Conservation (phyloP, 2,888 invertebrate genomes). For the Petrolisthes manimaculis region DNA sequence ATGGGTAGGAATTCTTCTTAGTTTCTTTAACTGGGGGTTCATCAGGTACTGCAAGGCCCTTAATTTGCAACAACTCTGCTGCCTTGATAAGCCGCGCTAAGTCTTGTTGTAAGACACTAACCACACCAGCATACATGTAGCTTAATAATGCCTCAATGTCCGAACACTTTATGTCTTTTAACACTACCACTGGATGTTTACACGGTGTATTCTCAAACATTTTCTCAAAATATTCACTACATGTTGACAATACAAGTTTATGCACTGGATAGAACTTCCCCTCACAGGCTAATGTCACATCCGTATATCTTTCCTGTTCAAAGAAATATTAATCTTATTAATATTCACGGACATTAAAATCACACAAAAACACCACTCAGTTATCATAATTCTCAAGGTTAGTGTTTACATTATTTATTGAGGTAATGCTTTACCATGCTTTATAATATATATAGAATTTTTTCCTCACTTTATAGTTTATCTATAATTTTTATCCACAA, state of each 20-base stretch:
- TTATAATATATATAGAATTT: too few relatives aligned
- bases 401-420: too few relatives aligned
- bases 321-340: neutral
- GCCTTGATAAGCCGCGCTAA: slow-evolving; percentile 63
- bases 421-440: neutral
- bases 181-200: slow-evolving; percentile 63
- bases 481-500: too few relatives aligned
- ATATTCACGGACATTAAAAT: neutral
- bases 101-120: slow-evolving; percentile 62
- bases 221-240: slow-evolving; percentile 65
- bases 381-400: neutral
- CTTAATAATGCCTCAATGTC: slow-evolving; percentile 62
- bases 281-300: slow-evolving; percentile 64
- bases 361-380: neutral
- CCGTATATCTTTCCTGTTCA: slow-evolving; percentile 63
- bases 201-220: slow-evolving; percentile 64
- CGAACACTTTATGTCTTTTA: slow-evolving; percentile 61
- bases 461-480: too few relatives aligned
- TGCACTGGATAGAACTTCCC: slow-evolving; percentile 64
- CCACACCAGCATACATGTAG: slow-evolving; percentile 65
- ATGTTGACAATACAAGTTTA: slow-evolving; percentile 63
- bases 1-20: slow-evolving; percentile 49
- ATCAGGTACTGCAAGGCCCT: slow-evolving; percentile 64
- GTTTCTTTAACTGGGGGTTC: slow-evolving; percentile 54
- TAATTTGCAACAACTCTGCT: slow-evolving; percentile 62